A percentile compares a stretch with the other conserved stretches of the same genome.
Conservation (phyloP, 2,113 vertebrate species). For the Cavia porcellus region DNA sequence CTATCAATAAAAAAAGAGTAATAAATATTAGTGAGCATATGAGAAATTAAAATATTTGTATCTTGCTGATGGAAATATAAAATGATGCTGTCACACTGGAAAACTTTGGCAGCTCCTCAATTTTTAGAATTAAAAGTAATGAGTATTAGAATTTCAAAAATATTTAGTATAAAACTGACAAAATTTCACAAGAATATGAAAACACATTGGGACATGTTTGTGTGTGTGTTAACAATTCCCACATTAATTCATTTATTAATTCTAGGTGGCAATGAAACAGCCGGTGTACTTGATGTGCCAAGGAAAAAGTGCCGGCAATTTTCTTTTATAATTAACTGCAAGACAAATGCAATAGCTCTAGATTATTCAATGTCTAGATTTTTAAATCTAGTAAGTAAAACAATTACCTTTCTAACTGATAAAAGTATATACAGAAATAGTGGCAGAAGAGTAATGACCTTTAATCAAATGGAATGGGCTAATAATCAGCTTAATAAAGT, state of each 20-base stretch:
- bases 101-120: not conserved
- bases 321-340: conserved; percentile 32
- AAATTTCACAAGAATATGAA: conserved; percentile 17
- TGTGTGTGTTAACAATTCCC: not conserved
- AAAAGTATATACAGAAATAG: conserved; percentile 25
- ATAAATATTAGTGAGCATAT: not conserved
- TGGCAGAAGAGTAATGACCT: not conserved
- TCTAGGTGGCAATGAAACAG: conserved; percentile 18
- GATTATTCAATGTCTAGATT: conserved; percentile 1
- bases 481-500: conserved; percentile 37
- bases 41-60: not conserved
- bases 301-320: not conserved
- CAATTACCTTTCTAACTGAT: not conserved
- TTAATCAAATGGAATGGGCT: not conserved
- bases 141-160: not conserved
- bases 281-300: not conserved
- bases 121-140: conserved; percentile 32
- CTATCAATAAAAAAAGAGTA: not conserved
- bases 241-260: conserved; percentile 10
- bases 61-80: not conserved
- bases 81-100: not conserved
- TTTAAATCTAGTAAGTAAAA: conserved; percentile 52
- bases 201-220: not conserved
- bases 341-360: not conserved
- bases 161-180: not conserved